Conservation (phyloP, 23 tunicate species). For the Botrylloides violaceus region DNA sequence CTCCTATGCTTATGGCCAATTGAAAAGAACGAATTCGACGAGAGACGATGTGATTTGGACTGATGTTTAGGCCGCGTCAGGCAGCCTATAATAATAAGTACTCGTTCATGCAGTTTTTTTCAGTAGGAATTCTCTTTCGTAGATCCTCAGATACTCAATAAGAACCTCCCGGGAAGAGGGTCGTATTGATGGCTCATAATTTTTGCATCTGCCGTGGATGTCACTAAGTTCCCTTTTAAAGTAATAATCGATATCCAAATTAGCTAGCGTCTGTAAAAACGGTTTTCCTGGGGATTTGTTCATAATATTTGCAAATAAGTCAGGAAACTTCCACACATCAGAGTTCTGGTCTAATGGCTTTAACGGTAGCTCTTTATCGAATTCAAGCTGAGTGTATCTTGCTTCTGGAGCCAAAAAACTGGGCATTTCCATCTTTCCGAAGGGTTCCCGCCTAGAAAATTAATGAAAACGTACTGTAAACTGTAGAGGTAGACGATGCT, state of each 20-base stretch:
- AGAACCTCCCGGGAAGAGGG: constrained; percentile 14
- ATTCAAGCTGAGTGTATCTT: not conserved
- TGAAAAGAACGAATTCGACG: too few species aligned
- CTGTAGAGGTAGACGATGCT: not conserved
- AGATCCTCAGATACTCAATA: constrained; percentile 12
- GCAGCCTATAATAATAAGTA: too few species aligned
- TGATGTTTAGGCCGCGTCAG: too few species aligned
- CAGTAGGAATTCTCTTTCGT: not conserved
- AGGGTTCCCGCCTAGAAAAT: constrained; percentile 21
- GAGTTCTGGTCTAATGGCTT: not conserved
- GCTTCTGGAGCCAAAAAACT: constrained; percentile 22
- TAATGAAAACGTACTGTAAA: not conserved
- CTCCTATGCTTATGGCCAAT: too few species aligned
- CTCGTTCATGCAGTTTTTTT: too few species aligned
- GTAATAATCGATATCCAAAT: not conserved
- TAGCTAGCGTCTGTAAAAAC: not conserved
- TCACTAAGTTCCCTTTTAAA: not conserved
- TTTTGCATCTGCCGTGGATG: constrained; percentile 18
- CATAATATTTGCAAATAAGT: constrained; percentile 15
- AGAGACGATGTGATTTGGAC: too few species aligned
- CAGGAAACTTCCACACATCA: constrained; percentile 21
- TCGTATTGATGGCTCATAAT: not conserved
- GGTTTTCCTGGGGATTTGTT: not conserved
- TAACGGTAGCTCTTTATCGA: not conserved
- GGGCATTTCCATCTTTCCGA: constrained; percentile 13